A percentile compares a stretch with the other conserved stretches of the same genome.
Evolutionary conservation across 2,113 vertebrate species (phyloP).

Genomic region (Dolichotis patagonum): DNA sequence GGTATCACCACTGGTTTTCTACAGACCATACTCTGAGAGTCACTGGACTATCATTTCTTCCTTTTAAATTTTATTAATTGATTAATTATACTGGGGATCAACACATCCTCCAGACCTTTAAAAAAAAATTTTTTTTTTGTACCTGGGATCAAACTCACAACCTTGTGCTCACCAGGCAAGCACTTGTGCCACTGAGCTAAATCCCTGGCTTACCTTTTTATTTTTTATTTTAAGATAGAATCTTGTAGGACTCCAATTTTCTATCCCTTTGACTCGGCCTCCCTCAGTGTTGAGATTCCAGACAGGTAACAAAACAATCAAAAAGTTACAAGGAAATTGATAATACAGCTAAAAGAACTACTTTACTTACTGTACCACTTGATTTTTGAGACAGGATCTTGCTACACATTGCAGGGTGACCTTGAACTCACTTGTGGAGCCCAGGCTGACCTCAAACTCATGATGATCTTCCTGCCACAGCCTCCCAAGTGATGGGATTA

Average conservation of each 20-base stretch:
- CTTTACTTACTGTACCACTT: background rate
- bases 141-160: too few species aligned
- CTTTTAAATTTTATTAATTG: background rate
- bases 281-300: background rate
- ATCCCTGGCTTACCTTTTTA: background rate
- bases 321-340: background rate
- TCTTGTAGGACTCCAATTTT: background rate
- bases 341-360: background rate
- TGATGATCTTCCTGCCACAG: background rate
- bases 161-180: too few species aligned
- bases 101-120: background rate
- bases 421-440: background rate
- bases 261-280: background rate
- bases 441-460: background rate
- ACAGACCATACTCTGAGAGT: background rate
- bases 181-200: too few species aligned
- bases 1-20: background rate
- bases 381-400: background rate
- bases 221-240: background rate
- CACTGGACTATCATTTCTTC: background rate
- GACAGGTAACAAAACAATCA: background rate
- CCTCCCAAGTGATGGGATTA: background rate
- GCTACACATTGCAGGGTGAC: background rate
- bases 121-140: too few species aligned
- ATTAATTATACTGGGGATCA: background rate